Evolutionary conservation across 2,113 vertebrate species (phyloP).

Genomic region (Morone saxatilis): DNA sequence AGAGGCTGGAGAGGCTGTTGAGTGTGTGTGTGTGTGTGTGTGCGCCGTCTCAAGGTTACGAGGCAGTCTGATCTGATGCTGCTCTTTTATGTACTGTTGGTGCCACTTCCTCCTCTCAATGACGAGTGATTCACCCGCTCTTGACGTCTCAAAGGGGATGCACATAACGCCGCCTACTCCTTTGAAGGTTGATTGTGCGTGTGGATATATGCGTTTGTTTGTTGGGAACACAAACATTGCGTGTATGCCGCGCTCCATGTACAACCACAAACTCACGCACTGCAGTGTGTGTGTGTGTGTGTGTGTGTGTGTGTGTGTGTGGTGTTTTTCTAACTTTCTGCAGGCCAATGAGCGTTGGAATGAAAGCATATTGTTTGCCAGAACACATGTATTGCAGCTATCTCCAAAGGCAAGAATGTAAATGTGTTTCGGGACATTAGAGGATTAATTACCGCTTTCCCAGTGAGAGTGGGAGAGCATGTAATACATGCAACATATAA

Average conservation of each 20-base stretch:
- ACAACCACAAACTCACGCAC: slow-evolving; percentile 38
- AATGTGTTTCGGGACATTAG: slow-evolving; percentile 42
- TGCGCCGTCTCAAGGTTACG: slow-evolving; percentile 31
- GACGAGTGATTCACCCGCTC: slow-evolving; percentile 21
- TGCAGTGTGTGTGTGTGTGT: background rate
- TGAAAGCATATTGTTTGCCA: slow-evolving; percentile 52
- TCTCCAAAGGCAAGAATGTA: slow-evolving; percentile 43
- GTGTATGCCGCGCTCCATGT: slow-evolving; percentile 30
- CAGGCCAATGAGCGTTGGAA: slow-evolving; percentile 30
- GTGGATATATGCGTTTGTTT: slow-evolving; percentile 31
- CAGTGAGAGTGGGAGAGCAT: slow-evolving; percentile 25
- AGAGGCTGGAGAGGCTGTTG: slow-evolving; percentile 27
- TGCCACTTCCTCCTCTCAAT: slow-evolving; percentile 21
- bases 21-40: background rate
- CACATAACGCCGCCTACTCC: background rate
- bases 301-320: slow-evolving; percentile 3
- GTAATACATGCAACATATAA: slow-evolving; percentile 48
- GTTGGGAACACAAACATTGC: slow-evolving; percentile 30
- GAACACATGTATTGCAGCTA: slow-evolving; percentile 42
- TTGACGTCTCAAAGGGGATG: slow-evolving; percentile 18
- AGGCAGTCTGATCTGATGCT: slow-evolving; percentile 16
- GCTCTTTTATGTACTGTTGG: slow-evolving; percentile 38
- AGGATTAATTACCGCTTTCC: slow-evolving; percentile 55
- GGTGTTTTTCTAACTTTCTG: slow-evolving; percentile 29
- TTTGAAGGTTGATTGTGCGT: slow-evolving; percentile 52